Base-by-base conservation (phyloP, 2,113 vertebrate genomes). In the Notothenia coriiceps region DNA sequence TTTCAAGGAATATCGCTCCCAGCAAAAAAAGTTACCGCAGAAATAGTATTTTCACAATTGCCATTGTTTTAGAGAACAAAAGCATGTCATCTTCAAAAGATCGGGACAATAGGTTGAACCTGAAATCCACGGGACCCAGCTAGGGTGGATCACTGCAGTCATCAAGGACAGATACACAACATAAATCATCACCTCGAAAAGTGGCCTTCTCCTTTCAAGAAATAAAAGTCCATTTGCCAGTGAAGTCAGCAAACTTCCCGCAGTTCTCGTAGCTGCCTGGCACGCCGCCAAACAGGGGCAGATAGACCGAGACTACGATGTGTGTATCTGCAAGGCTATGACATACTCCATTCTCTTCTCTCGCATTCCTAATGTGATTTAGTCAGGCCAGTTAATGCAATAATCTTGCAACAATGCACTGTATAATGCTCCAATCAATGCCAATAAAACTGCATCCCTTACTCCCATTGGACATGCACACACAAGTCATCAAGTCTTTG, bases 381-480 rank as follows among this genome's bases (percentile, higher is more conserved):
- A 87, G 90, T 25, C 69, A 54, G 76, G 64, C 77, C 69, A 90
- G 93, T 92, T 93, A 94, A 94, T 93, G 87, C 86, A 93, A 92
- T 94, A 93, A 94, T 90, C 87, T 84, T 76, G 72, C 88, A 86
- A 88, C 91, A 88, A 92, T 91, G 90, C 86, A 86, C 87, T 85
- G 80, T 80, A 77, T 91, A 89, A 91, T 88, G 88, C 81, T 79
- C 79, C 71, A 94, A 93, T 95, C 94, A 93, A 91, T 93, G 91
- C 62, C 86, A 93, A 93, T 93, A 90, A 90, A 91, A 91, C 70
- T 52, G 72, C 70, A 57, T 56, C 74, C 80, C 61, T 62, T 85
- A 71, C 84, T 89, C 80, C 74, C 57, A 71, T 83, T 86, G 79
- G 82, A 71, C 61, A 63, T 12, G 62, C 73, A 87, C 59, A 87